phyloP scores from a whole-genome alignment of 2,888 invertebrate genomes.

The Metallyticus violacea region DNA sequence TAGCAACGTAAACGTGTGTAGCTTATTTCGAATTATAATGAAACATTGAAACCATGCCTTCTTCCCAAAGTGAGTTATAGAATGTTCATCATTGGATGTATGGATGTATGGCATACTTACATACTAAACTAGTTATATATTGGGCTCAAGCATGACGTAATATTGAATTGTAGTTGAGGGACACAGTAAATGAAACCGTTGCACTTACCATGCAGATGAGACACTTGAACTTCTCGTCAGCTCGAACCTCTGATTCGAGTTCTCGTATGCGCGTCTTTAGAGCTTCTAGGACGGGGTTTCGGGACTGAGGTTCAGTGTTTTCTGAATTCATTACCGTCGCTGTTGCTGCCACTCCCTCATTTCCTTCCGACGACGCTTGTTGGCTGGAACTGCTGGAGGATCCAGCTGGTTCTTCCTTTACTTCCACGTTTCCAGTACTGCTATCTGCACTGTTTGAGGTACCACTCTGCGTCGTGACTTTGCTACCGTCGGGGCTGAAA shows the following conservation, averaged over 20 bases:
- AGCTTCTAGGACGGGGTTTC: conserved; percentile 63
- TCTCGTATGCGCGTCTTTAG: conserved; percentile 73
- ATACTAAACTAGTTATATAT: too few relatives aligned
- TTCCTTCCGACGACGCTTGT: conserved; percentile 3
- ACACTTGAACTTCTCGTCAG: conserved; percentile 72
- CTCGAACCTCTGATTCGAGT: conserved; percentile 60
- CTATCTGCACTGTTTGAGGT: conserved; percentile 42
- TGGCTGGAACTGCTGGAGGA: neutral
- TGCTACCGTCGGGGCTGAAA: conserved; percentile 35
- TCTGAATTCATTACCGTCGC: conserved; percentile 35
- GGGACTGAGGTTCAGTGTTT: conserved; percentile 23
- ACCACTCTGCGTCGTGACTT: conserved; percentile 1
- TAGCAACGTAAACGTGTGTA: too few relatives aligned
- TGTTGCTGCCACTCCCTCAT: neutral
- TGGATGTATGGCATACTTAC: too few relatives aligned
- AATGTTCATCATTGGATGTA: too few relatives aligned
- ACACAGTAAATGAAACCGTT: too few relatives aligned
- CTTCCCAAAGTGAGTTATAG: too few relatives aligned
- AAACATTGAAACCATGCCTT: too few relatives aligned
- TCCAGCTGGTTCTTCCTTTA: conserved; percentile 37
- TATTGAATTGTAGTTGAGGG: too few relatives aligned
- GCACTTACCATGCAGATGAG: conserved; percentile 77
- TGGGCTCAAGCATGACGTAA: too few relatives aligned
- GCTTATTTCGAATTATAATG: too few relatives aligned
- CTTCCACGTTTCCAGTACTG: conserved; percentile 38